Evolutionary conservation across 2,113 vertebrate genomes (phyloP).

Genomic region (Butastur rufipennis): DNA sequence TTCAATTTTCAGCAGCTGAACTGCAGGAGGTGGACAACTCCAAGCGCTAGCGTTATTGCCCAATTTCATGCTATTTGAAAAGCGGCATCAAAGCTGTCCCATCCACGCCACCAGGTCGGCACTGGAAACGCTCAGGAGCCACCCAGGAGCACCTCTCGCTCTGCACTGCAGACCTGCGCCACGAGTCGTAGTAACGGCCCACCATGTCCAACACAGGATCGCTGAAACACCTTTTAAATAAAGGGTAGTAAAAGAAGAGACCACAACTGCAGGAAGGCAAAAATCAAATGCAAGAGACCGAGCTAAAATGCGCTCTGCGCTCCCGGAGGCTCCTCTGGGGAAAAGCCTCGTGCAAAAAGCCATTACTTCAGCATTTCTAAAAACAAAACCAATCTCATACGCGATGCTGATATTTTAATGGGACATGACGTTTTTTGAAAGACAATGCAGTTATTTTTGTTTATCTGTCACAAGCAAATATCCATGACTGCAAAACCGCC

Average conservation of each 20-base stretch:
- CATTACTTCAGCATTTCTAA: slow-evolving; percentile 24
- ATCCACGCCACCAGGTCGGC: rapidly evolving
- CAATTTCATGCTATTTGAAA: rapidly evolving
- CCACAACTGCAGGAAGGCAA: background rate
- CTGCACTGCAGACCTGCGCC: background rate
- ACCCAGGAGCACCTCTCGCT: background rate
- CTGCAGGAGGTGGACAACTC: background rate
- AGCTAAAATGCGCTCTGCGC: background rate
- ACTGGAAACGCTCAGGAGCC: background rate
- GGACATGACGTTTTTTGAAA: background rate
- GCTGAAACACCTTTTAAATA: background rate
- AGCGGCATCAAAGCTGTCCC: background rate
- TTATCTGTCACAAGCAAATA: background rate
- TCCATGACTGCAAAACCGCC: rapidly evolving
- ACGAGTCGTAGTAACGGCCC: too few species aligned
- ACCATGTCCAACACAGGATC: background rate
- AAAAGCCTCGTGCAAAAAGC: background rate
- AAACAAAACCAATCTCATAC: background rate
- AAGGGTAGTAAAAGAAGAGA: background rate
- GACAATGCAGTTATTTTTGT: background rate
- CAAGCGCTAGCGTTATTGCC: rapidly evolving
- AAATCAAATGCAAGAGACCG: background rate
- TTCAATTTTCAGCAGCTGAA: background rate
- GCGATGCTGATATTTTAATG: background rate
- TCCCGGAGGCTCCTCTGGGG: background rate